Base-by-base conservation (phyloP, 2,888 invertebrate species). In the Siphlonurus alternatus region DNA sequence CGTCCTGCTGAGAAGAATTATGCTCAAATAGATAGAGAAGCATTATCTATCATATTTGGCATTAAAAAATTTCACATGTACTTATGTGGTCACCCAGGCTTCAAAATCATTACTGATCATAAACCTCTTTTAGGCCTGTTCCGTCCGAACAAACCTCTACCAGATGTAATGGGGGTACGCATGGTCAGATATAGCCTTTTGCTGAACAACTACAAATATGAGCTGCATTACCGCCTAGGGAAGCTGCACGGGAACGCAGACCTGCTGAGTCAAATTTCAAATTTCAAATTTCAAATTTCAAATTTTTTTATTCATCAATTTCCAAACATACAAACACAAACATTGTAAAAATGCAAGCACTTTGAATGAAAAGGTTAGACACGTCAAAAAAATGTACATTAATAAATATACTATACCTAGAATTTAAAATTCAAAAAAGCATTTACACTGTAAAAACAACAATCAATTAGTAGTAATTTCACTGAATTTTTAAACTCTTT, bases 21-120 rank as follows among this genome's bases (percentile, higher is more conserved):
- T 65, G 73, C 63, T 18, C 65, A 66, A 25, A 59, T 66, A 18
- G 66, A 66, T 53, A 38, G 53, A 18, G 66, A 66, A 65, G 72
- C 71, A 15, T 66, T 72, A 18, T 67, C 69, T 23, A 65, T 73
- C 2, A 63, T 72, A 18, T 74, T 67, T 63, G 72, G 70, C 2
- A 69, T 73, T 5, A 67, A 69, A 38, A 69, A 70, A 66, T 74
- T 74, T n/a, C n/a, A 56, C n/a, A 10, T 18, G 5, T 56, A 7
- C 5, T 56, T 56, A 20, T 5, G 7, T 7, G 56, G 56, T 20
- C 5, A 20, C 5, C 56, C 5, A 3, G n/a, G n/a, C n/a, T 56
- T 56, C 56, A 56, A 10, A 5, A 56, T 56, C 7, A n/a, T 56
- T 20, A 56, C 56, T 10, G 56, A 56, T 20, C 5, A 56, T 56